Base-by-base conservation (phyloP, 2,113 vertebrate genomes). In the Phycodurus eques region DNA sequence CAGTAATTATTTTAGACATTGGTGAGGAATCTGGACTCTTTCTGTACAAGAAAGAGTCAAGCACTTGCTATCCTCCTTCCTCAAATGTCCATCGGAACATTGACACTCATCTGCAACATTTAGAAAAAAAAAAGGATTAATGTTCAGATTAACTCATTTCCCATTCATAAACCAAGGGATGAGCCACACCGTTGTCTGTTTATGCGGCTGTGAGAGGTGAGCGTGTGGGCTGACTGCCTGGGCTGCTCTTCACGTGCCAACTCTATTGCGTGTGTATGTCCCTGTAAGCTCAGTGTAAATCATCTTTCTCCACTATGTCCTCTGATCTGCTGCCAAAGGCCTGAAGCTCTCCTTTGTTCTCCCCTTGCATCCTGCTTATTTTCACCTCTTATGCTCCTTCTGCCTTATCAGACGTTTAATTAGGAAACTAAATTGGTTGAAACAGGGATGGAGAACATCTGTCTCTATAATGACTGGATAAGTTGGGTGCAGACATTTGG, bases 251-350 rank as follows among this genome's bases (percentile, higher is more conserved):
- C 71, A 78, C 68, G 68, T 75, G 71, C 42, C 68, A 74, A 68
- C 76, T 60, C 35, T 14, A 10, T 60, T 35, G 54, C 73, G 63
- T 66, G 65, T 73, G 44, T 5, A 56, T 43, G 47, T 69, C 17
- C 12, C n/a, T 70, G 31, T 74, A 54, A 72, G 59, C 42, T 39
- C 31, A 1, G 67, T 60, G 74, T 42, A 44, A 61, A 76, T 73
- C 62, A 65, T 70, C 75, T 80, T 70, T 75, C 73, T 77, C 72
- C 78, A 64, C 27, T 54, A 17, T 27, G 61, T 85, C 66, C 74
- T 83, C 70, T 82, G 83, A 82, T 82, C 47, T 74, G 74, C 63
- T 67, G 79, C 81, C 83, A 85, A 67, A 7, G 57, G 65, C 75
- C 75, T 27, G 75, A 65, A 54, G 75, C 80, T 67, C 39, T 72